Base-by-base conservation (phyloP, 2,113 vertebrate species). In the Ctenomys sociabilis region DNA sequence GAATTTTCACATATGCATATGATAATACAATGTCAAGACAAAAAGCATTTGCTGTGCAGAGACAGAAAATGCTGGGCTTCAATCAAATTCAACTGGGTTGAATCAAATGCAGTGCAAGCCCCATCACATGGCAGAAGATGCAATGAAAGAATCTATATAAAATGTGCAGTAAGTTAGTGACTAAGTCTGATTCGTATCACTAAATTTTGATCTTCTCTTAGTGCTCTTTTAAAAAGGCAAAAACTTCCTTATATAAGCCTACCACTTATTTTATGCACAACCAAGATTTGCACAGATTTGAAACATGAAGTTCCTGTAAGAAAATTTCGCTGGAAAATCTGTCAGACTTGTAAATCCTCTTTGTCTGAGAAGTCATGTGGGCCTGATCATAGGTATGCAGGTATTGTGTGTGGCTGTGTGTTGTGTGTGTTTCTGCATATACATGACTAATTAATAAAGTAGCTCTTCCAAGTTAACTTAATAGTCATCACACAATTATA, bases 401-500 rank as follows among this genome's bases (percentile, higher is more conserved):
- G 37, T 52, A 40, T 81, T 80, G 63, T 81, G 77, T 82, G 30
- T 43, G 37, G 26, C 43, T 72, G 35, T 80, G 52, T 86, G 49
- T 57, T 91, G 10, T 93, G 73, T 91, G 88, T 93, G 84, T 87
- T 93, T 93, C 90, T 4, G 85, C 70, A 90, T 90, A 94, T 32
- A 85, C 61, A 89, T 49, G 43, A 66, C 85, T 97, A 92, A 91
- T 93, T 93, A 94, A 94, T 83, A 91, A 93, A 97, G 92, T 75
- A 59, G 32, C 85, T 91, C 68, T 95, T 95, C 93, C 75, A 63
- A 90, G 66, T 95, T 90, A 96, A 86, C 80, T 75, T 91, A 96
- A 91, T 90, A 92, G 90, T 92, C 94, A 97, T 88, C 89, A 88
- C n/a, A 87, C 59, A 94, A 94, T 96, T 96, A 94, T 68, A 85